A percentile compares a stretch with the other conserved stretches of the same genome.
These are phyloP conservation scores for Phasianus colchicus DNA, from an alignment of 2,113 vertebrate species.

Conservation along the genomic window DNA sequence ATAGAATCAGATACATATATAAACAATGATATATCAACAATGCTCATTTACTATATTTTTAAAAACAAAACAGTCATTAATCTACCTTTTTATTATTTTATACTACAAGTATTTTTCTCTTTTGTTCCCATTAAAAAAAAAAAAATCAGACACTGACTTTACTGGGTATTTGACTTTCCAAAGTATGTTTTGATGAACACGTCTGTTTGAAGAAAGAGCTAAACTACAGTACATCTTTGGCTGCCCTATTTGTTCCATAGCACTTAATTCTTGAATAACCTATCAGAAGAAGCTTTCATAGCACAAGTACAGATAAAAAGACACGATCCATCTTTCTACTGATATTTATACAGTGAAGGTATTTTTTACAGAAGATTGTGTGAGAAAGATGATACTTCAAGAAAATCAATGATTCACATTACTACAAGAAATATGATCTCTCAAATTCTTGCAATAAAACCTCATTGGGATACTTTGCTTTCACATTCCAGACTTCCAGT, in stretches of 20 bases:
- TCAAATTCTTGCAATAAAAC: neutral
- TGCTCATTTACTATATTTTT: neutral
- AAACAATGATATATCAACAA: neutral
- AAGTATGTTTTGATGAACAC: neutral
- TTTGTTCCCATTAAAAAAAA: neutral
- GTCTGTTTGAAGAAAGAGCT: neutral
- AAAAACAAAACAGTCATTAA: neutral
- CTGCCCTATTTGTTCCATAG: neutral
- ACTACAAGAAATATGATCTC: neutral
- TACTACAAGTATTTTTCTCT: neutral
- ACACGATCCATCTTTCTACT: conserved; percentile 7
- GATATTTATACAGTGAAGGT: neutral
- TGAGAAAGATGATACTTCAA: conserved; percentile 5
- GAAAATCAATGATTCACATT: conserved; percentile 31
- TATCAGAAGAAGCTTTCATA: neutral
- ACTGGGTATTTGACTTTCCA: neutral
- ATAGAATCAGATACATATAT: neutral
- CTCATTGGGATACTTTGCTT: neutral
- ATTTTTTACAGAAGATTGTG: neutral
- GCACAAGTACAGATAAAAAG: neutral
- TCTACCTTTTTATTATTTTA: neutral
- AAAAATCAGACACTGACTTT: neutral
- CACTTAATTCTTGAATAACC: neutral
- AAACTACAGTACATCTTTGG: neutral
- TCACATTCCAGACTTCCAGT: neutral